Conservation (phyloP, 2,888 invertebrate genomes). For the Caenorhabditis macrosperma region DNA sequence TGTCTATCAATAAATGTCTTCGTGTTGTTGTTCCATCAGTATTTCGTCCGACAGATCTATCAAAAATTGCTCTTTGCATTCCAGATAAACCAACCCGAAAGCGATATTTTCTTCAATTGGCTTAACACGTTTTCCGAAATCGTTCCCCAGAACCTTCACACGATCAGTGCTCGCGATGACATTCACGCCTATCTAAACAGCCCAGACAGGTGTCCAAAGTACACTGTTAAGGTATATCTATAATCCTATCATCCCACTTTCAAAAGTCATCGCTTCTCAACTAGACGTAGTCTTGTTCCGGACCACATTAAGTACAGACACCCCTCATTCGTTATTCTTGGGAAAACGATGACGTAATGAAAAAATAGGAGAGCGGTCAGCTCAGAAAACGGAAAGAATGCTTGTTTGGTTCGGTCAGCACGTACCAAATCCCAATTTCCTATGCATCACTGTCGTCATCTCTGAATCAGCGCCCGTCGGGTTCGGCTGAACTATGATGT, state of each 20-base stretch:
- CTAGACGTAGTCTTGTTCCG: not conserved
- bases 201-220: slow-evolving; percentile 75
- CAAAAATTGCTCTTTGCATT: too few relatives aligned
- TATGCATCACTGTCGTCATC: slow-evolving; percentile 42
- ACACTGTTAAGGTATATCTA: slow-evolving; percentile 76
- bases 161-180: slow-evolving; percentile 72
- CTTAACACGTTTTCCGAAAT: slow-evolving; percentile 68
- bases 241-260: not conserved
- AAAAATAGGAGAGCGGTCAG: too few relatives aligned
- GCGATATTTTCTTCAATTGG: slow-evolving; percentile 49
- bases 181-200: slow-evolving; percentile 75
- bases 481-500: slow-evolving; percentile 27
- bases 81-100: not conserved
- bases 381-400: not conserved
- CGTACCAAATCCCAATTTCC: slow-evolving; percentile 4
- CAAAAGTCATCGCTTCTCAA: not conserved
- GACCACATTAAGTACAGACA: not conserved
- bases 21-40: slow-evolving; percentile 5
- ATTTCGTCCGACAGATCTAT: not conserved
- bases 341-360: not conserved
- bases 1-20: slow-evolving; percentile 37
- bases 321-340: not conserved
- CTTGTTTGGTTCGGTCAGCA: not conserved
- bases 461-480: slow-evolving; percentile 1
- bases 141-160: slow-evolving; percentile 59